Base-by-base conservation (phyloP, 2,888 invertebrate species). In the Dichetophora obliterata region DNA sequence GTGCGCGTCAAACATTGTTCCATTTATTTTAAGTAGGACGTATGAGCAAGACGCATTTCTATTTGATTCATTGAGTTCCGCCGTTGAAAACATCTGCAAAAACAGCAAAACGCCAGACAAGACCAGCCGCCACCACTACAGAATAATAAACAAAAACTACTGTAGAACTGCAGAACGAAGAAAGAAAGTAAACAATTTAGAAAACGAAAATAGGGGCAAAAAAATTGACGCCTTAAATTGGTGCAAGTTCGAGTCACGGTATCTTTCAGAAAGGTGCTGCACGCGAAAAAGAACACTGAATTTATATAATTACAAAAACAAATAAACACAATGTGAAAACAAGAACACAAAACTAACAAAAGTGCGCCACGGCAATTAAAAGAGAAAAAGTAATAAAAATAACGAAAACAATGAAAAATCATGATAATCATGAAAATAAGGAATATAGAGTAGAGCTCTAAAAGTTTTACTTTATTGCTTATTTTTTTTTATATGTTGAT, bases 51-150 rank as follows among this genome's bases (percentile, higher is more conserved):
- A 61, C 31, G 24, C 61, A 24, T 31, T 61, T 22, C 31, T 11
- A 61, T 27, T 61, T 61, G 61, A 61, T 61, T 61, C 61, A 61
- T 61, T 61, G 61, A 61, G 24, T 61, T 65, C 22, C 3, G 54
- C 54, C 24, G 8, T 14, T 24, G 6, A 31, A 14, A 63, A n/a
- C 43, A n/a, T 19, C n/a, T 8, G 43, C 14, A 19, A 50, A 24
- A 22, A 14, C 50, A 48, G 22, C 24, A 22, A 27, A 9, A 65
- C n/a, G 16, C 5, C 31, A 31, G 19, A 34, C 63, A 8, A 65
- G 31, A 14, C 0, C 16, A 65, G 31, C 31, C 31, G 31, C 31
- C 31, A 16, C 9, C n/a, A 34, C 34, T 65, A n/a, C 0, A 34
- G 16, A 19, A 34, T 31, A 34, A 65, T 34, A 65, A 65, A 65